Base-by-base conservation (phyloP, 2,797 vertebrate genomes). In the Graptemys geographica region DNA sequence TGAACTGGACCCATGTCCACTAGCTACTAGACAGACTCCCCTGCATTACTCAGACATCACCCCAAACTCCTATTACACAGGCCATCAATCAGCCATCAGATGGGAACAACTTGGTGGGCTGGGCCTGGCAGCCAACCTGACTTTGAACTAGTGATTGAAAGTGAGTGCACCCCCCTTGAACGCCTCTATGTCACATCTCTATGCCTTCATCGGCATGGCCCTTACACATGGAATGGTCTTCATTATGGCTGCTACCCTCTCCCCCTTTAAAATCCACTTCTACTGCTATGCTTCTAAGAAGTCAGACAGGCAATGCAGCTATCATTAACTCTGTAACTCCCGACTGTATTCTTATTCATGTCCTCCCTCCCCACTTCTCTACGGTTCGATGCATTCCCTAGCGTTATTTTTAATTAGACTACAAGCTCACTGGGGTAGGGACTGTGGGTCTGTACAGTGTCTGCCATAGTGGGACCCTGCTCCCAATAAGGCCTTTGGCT, bases 71-170 rank as follows among this genome's bases (percentile, higher is more conserved):
- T 15, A 52, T 1, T 37, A 0, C 2, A 0, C 49, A 0, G 1
- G 44, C 15, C 5, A 21, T 0, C 1, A 28, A 1, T 1, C 59
- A 47, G 6, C 12, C 31, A 0, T 52, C 25, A 8, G 0, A 0
- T 41, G 6, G 41, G 51, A 8, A 33, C 55, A 12, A 3, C 85
- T 1, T 33, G 31, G 62, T 33, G 62, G 62, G 62, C 33, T 65
- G 62, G 31, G 27, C 0, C 33, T 5, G 1, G 0, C 3, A 1
- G 0, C 2, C 25, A 21, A 1, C 41, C 25, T 53, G 0, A 0
- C 0, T 11, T 19, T 2, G 25, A 49, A 2, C 51, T 51, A 1
- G 62, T 49, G 41, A 41, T n/a, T 37, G 2, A 53, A n/a, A 0
- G 7, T 37, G 3, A 72, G 65, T 37, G 59, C 19, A n/a, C 18